Base-by-base conservation (phyloP, 2,888 invertebrate genomes). In the Agrochola lota region DNA sequence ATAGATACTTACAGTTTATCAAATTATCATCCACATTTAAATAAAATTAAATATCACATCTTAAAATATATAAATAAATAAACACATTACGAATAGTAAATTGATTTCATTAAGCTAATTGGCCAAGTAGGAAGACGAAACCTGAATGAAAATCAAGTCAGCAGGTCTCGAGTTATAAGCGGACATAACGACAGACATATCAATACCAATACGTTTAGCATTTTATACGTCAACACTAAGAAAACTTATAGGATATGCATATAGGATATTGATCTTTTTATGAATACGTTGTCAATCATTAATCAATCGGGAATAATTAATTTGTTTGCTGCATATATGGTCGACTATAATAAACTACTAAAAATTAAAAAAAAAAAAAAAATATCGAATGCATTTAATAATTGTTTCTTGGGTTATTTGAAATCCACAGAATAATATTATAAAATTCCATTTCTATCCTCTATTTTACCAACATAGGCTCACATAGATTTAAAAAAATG, bases 101-200 rank as follows among this genome's bases (percentile, higher is more conserved):
- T 77, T 40, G 35, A 82, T 74, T 74, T 62, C 8, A 77, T 64
- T 71, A 71, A 17, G 35, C 11, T 77, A 74, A 83, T 71, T 77
- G 64, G 23, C 71, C 7, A 62, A 49, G 64, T 76, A 62, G 49
- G 67, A 60, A 77, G 60, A 69, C 43, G 30, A 69, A 83, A 81
- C 81, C 75, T 55, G 77, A 78, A 70, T 80, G 62, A 81, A 77
- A 84, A 84, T 78, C 23, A 68, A 83, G 73, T 77, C 67, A 82
- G 40, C 83, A 17, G 55, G 67, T 74, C 67, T 75, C 52, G 26
- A 64, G 49, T 17, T 60, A 71, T 43, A 55, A 67, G 52, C 74
- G 70, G 71, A 70, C 49, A 30, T 11, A 64, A n/a, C 40, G 63
- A 62, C 71, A 74, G 63, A 71, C 67, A 71, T 3, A 70, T 7